Percentiles rank a stretch among this genome's conserved stretches.
Conservation (phyloP, 2,113 vertebrate species). For the Marmota monax region DNA sequence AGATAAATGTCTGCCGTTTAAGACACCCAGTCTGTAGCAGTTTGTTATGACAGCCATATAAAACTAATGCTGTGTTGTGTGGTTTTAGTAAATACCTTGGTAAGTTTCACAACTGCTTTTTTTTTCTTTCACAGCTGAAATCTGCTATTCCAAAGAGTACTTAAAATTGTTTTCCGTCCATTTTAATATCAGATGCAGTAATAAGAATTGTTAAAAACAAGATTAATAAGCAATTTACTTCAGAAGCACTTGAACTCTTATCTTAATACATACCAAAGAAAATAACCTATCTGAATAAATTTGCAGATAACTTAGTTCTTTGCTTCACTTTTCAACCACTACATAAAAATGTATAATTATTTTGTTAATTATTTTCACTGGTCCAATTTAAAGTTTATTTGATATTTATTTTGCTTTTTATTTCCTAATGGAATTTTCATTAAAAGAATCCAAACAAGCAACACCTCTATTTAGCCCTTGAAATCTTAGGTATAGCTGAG, state of each 20-base stretch:
- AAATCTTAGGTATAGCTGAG: neutral
- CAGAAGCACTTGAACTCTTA: conserved; percentile 26
- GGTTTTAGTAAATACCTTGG: neutral
- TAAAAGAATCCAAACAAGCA: neutral
- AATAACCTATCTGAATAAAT: conserved; percentile 20
- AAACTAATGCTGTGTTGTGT: neutral
- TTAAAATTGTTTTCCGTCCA: conserved; percentile 40
- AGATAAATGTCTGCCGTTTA: neutral
- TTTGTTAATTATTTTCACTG: conserved; percentile 21
- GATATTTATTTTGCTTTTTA: neutral
- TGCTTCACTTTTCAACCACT: neutral
- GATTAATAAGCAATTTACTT: conserved; percentile 42
- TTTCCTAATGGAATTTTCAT: neutral
- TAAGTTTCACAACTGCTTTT: neutral
- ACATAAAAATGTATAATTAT: neutral
- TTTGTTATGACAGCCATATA: neutral
- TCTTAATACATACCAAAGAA: neutral
- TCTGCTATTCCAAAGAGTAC: neutral
- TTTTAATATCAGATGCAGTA: conserved; percentile 2
- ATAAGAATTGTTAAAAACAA: conserved; percentile 25
- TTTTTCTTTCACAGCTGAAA: neutral
- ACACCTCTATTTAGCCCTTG: neutral
- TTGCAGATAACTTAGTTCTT: conserved; percentile 25
- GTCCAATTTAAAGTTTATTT: neutral
- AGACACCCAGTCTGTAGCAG: neutral